These are phyloP conservation scores for Sebastes minor DNA, from an alignment of 2,797 vertebrate genomes.

Conservation along the genomic window DNA sequence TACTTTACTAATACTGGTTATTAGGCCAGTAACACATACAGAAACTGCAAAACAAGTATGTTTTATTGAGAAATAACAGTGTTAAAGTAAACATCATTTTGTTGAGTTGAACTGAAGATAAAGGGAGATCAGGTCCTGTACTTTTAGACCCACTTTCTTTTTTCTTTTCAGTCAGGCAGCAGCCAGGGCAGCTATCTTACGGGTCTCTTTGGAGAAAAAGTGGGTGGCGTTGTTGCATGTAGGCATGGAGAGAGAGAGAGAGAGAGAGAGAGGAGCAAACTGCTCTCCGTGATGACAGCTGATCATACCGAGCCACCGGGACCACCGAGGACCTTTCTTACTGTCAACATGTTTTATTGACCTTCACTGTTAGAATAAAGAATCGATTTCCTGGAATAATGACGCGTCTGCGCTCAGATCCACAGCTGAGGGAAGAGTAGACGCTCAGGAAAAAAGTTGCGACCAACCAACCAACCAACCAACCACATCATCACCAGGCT, in stretches of 20 bases:
- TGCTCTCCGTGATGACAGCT: constrained; percentile 77
- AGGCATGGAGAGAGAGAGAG: constrained; percentile 67
- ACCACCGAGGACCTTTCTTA: background rate
- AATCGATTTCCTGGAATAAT: background rate
- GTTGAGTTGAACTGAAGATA: too few relatives aligned
- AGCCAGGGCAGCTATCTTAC: constrained; percentile 49
- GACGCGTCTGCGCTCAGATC: background rate
- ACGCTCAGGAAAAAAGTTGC: constrained; percentile 4
- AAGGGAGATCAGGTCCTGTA: background rate
- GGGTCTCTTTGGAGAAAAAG: constrained; percentile 59
- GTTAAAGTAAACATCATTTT: background rate
- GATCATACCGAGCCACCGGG: constrained; percentile 36
- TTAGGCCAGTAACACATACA: too few relatives aligned
- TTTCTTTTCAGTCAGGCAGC: constrained; percentile 75
- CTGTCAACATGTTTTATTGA: background rate
- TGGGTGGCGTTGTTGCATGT: constrained; percentile 74
- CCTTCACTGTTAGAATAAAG: background rate
- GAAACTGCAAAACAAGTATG: too few relatives aligned
- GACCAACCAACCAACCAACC: background rate
- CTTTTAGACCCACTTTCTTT: background rate
- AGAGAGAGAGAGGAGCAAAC: too few relatives aligned
- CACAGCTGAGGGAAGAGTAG: background rate
- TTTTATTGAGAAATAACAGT: background rate
- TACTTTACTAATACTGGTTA: background rate
- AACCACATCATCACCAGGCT: constrained; percentile 40